Percentiles rank a stretch among this genome's conserved stretches.
Conservation (phyloP, 2,797 vertebrate genomes). For the Astyanax mexicanus region DNA sequence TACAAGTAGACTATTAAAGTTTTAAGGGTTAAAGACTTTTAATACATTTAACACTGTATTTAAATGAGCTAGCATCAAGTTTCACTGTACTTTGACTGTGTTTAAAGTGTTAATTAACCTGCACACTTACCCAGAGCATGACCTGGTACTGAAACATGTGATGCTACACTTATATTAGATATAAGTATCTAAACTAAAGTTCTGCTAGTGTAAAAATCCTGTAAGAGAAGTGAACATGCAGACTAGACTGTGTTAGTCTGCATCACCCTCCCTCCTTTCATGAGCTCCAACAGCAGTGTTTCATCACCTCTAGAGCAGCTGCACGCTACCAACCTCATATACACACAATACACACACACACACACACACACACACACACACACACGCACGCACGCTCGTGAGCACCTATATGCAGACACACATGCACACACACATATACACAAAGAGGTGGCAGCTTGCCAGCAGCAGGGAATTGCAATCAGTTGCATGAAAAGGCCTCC, state of each 20-base stretch:
- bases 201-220: neutral
- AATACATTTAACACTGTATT: no score
- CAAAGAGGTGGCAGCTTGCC: neutral
- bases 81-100: no score
- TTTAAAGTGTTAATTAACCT: no score
- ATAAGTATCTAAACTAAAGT: no score
- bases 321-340: neutral
- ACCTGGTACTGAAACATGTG: no score
- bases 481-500: conserved; percentile 10
- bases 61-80: no score
- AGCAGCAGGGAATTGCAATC: conserved; percentile 42
- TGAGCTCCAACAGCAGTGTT: neutral
- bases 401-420: neutral
- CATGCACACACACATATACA: neutral
- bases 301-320: neutral
- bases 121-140: no score
- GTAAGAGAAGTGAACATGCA: neutral
- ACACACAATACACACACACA: neutral
- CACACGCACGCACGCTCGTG: neutral
- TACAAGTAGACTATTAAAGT: neutral
- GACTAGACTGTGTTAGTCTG: neutral
- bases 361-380: neutral
- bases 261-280: neutral
- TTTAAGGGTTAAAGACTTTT: no score
- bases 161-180: no score